Percentiles rank a stretch among this genome's conserved stretches.
Evolutionary conservation across 2,113 vertebrate species (phyloP).

Genomic region (Salvator merianae): DNA sequence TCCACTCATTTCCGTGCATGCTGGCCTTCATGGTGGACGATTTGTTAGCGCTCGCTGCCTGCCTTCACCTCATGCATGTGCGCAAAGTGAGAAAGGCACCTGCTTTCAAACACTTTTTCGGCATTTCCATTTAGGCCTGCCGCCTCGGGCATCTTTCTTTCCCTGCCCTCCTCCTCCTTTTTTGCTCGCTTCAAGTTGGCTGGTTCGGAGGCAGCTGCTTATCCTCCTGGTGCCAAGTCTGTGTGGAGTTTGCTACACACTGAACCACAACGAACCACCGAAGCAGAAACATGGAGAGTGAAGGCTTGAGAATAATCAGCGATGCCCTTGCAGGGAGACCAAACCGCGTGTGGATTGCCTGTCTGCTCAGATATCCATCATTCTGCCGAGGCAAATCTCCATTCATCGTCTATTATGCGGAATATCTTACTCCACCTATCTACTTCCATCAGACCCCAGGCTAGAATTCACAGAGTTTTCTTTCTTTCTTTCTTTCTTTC

Average conservation of each 20-base stretch:
- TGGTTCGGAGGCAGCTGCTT: slow-evolving; percentile 25
- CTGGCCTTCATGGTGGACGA: background rate
- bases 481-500: background rate
- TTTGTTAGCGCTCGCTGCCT: slow-evolving; percentile 37
- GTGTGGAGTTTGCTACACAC: slow-evolving; percentile 9
- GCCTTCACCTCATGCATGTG: background rate
- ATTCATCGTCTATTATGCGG: background rate
- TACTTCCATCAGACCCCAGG: background rate
- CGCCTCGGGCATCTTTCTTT: background rate
- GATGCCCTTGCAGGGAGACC: background rate
- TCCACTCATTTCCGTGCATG: accelerated
- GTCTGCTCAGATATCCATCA: accelerated
- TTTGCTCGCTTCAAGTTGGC: background rate
- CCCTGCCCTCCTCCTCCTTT: no score
- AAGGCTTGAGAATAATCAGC: background rate
- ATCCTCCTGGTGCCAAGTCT: slow-evolving; percentile 27
- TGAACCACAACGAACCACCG: accelerated
- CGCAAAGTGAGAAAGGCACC: background rate
- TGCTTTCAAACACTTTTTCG: background rate
- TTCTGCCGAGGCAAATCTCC: background rate
- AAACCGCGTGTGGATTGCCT: background rate
- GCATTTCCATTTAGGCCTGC: background rate
- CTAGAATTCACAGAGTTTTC: background rate
- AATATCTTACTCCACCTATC: background rate
- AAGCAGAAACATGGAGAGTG: slow-evolving; percentile 19